Evolutionary conservation across 2,113 vertebrate genomes (phyloP), one percentile per base, ranked within the genome.

Genomic region (Rostratula benghalensis): DNA sequence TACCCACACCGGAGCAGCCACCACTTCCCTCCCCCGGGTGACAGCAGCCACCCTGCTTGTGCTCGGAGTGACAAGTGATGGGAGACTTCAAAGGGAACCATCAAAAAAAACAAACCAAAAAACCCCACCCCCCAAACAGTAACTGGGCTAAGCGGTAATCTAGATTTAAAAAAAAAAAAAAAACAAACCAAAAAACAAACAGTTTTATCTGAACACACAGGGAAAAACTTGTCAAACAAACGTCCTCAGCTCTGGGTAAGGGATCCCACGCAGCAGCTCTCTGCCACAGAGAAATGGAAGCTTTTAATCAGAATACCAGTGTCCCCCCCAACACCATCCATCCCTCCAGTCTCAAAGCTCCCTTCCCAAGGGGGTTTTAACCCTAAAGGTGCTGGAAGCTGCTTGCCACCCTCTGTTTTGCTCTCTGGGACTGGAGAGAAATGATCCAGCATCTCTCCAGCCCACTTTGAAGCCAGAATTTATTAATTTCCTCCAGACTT

Each of bases 211-310:
- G n/a, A n/a, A 41, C 0, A 30, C 39, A 11, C 27, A 16, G 9
- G 46, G 41, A 5, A 33, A 21, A 37, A 16, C n/a, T 10, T 39
- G 48, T 31, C 43, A 25, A 33, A 48, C 28, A 13, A n/a, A 48
- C 0, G 7, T 5, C 10, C 11, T 25, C 10, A 3, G 70, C 31
- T 37, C 21, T 35, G 37, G 43, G 4, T 31, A 16, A 0, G 9
- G 61, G 37, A 17, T 8, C 15, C 15, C 7, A 1, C 54, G 6
- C 43, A 21, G 48, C 53, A 37, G 70, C 59, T 54, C 43, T 23
- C 73, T 21, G 18, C 18, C 18, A 31, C 23, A 39, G 39, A 51
- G 63, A 45, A 77, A 54, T 9, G 22, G 59, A 25, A 84, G 67
- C 14, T 4, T 17, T 35, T 63, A 37, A 24, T 45, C 67, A 8